phyloP scores from a whole-genome alignment of 2,888 invertebrate genomes.

The Pristionchus arcanus region DNA sequence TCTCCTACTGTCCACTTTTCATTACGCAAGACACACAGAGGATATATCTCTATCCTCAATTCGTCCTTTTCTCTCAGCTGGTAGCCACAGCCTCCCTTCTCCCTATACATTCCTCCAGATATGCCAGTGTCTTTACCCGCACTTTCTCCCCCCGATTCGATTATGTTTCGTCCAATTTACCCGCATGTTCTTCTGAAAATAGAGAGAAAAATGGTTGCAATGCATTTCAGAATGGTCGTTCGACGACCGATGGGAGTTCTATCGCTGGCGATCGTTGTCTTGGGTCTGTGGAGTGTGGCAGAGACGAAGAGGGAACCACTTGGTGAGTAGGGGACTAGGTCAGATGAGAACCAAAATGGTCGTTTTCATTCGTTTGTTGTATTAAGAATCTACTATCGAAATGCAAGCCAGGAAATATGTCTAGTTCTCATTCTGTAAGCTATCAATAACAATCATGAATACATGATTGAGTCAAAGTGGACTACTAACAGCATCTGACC shows the following conservation, averaged over 20 bases:
- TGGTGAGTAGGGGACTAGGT: neutral
- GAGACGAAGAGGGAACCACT: neutral
- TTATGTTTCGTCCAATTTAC: neutral
- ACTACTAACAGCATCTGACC: no score
- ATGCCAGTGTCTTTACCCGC: neutral
- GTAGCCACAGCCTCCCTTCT: neutral
- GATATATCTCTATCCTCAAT: slow-evolving; percentile 6
- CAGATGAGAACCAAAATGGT: no score
- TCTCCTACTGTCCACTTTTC: slow-evolving; percentile 39
- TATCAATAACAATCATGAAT: no score
- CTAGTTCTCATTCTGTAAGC: no score
- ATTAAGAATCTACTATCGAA: no score
- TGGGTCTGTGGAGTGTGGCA: neutral
- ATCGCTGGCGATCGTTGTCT: neutral
- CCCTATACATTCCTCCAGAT: slow-evolving; percentile 39
- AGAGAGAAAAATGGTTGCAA: neutral
- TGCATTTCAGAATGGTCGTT: slow-evolving; percentile 38
- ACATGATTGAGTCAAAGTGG: no score
- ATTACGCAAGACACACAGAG: slow-evolving; percentile 22
- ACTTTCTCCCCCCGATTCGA: neutral
- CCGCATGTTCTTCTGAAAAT: neutral
- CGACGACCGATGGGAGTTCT: slow-evolving; percentile 24
- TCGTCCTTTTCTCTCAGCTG: slow-evolving; percentile 4
- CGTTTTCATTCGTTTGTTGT: no score
- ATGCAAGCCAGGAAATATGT: no score